These are phyloP conservation scores for Oegoconia quadripuncta DNA, from an alignment of 2,888 invertebrate species.

Conservation along the genomic window DNA sequence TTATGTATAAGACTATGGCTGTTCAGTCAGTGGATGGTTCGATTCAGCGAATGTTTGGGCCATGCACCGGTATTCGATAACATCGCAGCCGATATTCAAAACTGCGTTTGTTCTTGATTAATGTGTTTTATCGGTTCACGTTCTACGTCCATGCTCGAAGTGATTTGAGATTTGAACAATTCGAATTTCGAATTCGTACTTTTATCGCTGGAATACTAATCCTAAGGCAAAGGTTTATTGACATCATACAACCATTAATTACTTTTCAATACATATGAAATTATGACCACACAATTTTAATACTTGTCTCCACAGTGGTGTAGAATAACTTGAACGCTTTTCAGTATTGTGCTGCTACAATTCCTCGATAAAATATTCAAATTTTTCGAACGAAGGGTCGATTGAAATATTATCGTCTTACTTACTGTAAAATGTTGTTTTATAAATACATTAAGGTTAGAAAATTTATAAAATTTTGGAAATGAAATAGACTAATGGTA, in stretches of 20 bases:
- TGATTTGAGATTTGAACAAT: neutral
- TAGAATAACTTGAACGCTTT: too few relatives aligned
- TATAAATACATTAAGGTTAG: too few relatives aligned
- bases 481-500: too few relatives aligned
- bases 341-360: conserved; percentile 38
- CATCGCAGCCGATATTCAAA: conserved; percentile 67
- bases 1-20: neutral
- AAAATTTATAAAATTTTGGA: too few relatives aligned
- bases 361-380: conserved; percentile 52
- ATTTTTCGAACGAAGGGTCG: conserved; percentile 37
- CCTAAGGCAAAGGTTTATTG: conserved; percentile 1
- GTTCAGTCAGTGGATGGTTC: too few relatives aligned
- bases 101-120: conserved; percentile 63
- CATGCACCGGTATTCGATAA: conserved; percentile 54
- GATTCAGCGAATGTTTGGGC: conserved; percentile 20
- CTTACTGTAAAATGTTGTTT: too few relatives aligned
- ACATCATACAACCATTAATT: too few relatives aligned
- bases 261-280: too few relatives aligned
- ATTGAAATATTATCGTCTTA: too few relatives aligned
- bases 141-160: conserved; percentile 22
- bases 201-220: conserved; percentile 6
- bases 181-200: conserved; percentile 10
- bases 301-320: too few relatives aligned
- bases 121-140: conserved; percentile 52
- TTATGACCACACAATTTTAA: too few relatives aligned